Evolutionary conservation across 2,888 invertebrate species (phyloP).

Genomic region (Andrena praecox): DNA sequence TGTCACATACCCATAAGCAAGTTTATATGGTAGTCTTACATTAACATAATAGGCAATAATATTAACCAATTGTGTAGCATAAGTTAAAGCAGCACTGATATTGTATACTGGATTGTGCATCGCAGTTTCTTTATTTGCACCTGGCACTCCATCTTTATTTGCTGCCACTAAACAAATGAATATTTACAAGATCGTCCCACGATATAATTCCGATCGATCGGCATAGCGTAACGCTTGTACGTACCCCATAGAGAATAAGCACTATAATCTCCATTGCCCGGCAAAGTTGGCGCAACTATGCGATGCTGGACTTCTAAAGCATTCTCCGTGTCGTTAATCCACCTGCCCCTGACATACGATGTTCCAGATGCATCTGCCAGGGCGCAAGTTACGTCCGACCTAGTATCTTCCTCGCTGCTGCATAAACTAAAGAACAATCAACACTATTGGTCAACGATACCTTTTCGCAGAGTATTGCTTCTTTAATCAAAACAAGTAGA

Average conservation of each 20-base stretch:
- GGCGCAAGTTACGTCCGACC: slow-evolving; percentile 83
- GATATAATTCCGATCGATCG: not conserved
- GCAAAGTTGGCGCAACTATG: slow-evolving; percentile 94
- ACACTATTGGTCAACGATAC: not conserved
- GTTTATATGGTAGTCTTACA: slow-evolving; percentile 91
- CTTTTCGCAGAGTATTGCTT: not conserved
- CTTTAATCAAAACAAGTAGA: slow-evolving; percentile 22
- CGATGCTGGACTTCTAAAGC: slow-evolving; percentile 90
- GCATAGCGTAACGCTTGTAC: not conserved
- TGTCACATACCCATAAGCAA: slow-evolving; percentile 87
- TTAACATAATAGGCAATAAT: slow-evolving; percentile 94
- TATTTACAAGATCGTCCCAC: slow-evolving; percentile 10
- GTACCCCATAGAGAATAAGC: slow-evolving; percentile 92
- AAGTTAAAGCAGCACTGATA: slow-evolving; percentile 93
- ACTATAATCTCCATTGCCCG: slow-evolving; percentile 93
- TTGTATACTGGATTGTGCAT: slow-evolving; percentile 90
- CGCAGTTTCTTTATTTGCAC: slow-evolving; percentile 86
- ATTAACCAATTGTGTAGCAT: slow-evolving; percentile 93
- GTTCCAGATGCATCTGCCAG: slow-evolving; percentile 92
- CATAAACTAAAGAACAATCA: slow-evolving; percentile 71
- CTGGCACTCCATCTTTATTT: slow-evolving; percentile 86
- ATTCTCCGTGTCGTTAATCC: slow-evolving; percentile 90
- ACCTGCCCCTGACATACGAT: slow-evolving; percentile 92
- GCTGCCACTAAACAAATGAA: slow-evolving; percentile 85
- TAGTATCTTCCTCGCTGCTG: slow-evolving; percentile 81